phyloP scores from a whole-genome alignment of 2,888 invertebrate species.

The Ecdyonurus torrentis region DNA sequence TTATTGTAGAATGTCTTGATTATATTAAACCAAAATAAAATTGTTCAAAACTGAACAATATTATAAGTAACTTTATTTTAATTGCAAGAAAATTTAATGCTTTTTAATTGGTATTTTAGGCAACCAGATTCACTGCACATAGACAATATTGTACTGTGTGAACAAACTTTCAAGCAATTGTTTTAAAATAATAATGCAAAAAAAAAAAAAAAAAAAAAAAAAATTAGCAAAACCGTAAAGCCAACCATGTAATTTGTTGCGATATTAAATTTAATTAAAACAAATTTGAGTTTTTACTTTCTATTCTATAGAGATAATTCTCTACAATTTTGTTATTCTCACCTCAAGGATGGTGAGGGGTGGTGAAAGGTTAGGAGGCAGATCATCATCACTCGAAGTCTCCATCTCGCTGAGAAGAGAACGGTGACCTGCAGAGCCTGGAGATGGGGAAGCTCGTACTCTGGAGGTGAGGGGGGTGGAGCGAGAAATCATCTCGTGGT shows the following conservation, averaged over 20 bases:
- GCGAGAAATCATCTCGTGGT: background rate
- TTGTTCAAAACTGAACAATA: too few species aligned
- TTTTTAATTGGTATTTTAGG: too few species aligned
- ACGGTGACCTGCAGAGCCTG: constrained; percentile 32
- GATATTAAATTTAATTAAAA: background rate
- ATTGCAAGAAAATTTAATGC: too few species aligned
- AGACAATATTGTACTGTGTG: too few species aligned
- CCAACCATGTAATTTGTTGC: background rate
- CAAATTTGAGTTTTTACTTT: background rate
- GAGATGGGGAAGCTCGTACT: constrained; percentile 20
- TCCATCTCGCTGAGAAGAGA: constrained; percentile 88
- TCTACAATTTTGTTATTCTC: background rate
- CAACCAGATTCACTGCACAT: too few species aligned
- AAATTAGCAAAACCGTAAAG: background rate
- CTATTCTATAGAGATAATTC: background rate
- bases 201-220: background rate
- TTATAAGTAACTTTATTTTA: too few species aligned
- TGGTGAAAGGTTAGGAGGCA: constrained; percentile 1
- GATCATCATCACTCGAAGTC: constrained; percentile 36
- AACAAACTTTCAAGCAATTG: too few species aligned
- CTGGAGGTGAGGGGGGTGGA: background rate
- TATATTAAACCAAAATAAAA: too few species aligned
- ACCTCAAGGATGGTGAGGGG: background rate
- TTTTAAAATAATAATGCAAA: background rate
- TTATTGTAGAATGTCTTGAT: too few species aligned